These are phyloP conservation scores for Anisognathus igniventris DNA, from an alignment of 2,797 vertebrate genomes.

Conservation along the genomic window DNA sequence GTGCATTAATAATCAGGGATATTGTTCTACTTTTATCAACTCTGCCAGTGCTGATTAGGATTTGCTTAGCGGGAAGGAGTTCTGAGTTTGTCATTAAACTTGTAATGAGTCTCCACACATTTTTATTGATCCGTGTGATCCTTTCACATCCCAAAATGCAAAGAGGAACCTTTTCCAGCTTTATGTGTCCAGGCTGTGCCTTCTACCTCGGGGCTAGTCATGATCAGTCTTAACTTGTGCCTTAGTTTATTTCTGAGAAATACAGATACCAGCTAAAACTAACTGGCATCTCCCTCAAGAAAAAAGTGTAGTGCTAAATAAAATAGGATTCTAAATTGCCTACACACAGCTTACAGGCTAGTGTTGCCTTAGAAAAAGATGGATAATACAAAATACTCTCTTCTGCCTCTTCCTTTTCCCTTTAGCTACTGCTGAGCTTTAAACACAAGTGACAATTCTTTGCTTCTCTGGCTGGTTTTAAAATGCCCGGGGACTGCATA, in stretches of 20 bases:
- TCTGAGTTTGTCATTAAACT: not conserved
- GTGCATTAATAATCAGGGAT: not conserved
- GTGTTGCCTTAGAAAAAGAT: not conserved
- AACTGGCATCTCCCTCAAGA: not conserved
- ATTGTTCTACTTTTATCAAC: conserved; percentile 12
- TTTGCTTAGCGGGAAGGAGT: not conserved
- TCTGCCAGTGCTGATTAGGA: not conserved
- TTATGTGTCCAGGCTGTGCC: not conserved
- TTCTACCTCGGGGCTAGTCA: not conserved
- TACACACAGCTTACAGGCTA: not conserved
- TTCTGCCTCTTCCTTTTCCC: not conserved
- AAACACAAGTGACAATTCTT: not conserved
- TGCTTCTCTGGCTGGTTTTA: not conserved
- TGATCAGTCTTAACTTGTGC: not conserved
- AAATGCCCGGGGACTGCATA: not conserved
- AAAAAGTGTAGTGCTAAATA: not conserved
- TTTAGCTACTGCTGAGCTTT: not conserved
- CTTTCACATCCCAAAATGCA: not conserved
- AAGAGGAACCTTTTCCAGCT: not conserved
- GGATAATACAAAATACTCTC: not conserved
- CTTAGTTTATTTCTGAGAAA: not conserved
- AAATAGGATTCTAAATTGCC: not conserved
- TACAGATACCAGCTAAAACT: not conserved
- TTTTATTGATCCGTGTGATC: not conserved
- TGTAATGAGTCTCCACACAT: not conserved